Evolutionary conservation across 2,113 vertebrate species (phyloP).

Genomic region (Dromiciops gliroides): DNA sequence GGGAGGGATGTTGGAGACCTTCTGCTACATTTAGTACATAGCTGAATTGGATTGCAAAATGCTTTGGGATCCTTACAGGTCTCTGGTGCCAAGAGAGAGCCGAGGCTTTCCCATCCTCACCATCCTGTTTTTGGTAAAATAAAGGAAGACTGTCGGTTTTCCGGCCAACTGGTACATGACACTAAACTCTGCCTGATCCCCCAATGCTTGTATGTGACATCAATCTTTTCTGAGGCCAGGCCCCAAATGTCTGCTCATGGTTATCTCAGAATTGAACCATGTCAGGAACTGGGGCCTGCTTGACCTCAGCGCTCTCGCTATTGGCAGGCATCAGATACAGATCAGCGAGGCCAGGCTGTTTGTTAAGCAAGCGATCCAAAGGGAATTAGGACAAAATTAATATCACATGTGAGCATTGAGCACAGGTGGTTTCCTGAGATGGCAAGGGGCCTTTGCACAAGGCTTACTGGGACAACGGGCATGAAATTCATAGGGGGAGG

Average conservation of each 20-base stretch:
- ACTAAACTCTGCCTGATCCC: background rate
- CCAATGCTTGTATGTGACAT: background rate
- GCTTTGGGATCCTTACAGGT: no score
- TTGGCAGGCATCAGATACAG: background rate
- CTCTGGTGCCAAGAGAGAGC: no score
- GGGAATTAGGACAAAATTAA: background rate
- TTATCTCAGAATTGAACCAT: background rate
- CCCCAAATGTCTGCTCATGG: background rate
- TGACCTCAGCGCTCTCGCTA: background rate
- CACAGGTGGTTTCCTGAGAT: background rate
- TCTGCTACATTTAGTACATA: no score
- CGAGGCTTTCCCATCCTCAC: no score
- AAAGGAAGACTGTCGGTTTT: no score
- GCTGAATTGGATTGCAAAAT: no score
- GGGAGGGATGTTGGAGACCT: background rate
- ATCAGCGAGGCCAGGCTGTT: background rate
- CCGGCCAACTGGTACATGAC: no score
- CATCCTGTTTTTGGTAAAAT: no score
- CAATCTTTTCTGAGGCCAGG: background rate
- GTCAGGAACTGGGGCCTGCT: background rate
- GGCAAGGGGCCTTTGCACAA: background rate
- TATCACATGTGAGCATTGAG: background rate
- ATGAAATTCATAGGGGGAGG: background rate
- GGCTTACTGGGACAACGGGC: background rate
- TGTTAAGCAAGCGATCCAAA: background rate